Percentiles rank a stretch among this genome's conserved stretches.
Evolutionary conservation across 2,888 invertebrate species (phyloP).

Genomic region (Agelastica alni): DNA sequence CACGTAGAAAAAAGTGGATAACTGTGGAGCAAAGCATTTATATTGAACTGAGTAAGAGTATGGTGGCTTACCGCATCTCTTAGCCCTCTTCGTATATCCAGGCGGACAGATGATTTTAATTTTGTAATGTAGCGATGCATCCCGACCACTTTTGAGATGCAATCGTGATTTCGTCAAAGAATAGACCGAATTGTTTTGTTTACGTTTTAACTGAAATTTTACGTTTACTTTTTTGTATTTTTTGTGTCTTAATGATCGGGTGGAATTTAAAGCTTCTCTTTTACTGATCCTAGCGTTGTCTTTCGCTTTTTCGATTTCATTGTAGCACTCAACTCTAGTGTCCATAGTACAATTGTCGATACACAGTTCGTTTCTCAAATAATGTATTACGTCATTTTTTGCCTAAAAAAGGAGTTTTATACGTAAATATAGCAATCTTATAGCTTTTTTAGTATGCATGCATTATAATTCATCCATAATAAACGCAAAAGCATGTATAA

Average conservation of each 20-base stretch:
- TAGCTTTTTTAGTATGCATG: no score
- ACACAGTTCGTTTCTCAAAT: conserved; percentile 36
- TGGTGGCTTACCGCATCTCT: conserved; percentile 64
- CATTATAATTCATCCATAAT: no score
- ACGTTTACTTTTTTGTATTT: conserved; percentile 42
- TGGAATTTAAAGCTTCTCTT: conserved; percentile 33
- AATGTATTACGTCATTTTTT: conserved; percentile 39
- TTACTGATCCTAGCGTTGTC: conserved; percentile 45
- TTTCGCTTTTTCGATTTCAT: conserved; percentile 32
- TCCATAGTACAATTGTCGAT: conserved; percentile 34
- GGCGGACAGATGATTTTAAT: conserved; percentile 55
- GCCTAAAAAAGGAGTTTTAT: conserved; percentile 36
- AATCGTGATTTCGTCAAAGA: conserved; percentile 19
- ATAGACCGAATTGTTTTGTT: conserved; percentile 35
- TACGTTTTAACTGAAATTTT: conserved; percentile 47
- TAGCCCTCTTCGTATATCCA: conserved; percentile 61
- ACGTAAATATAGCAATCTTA: not conserved
- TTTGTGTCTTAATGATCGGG: conserved; percentile 34
- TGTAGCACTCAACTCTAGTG: conserved; percentile 35
- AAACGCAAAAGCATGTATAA: no score
- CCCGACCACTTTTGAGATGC: conserved; percentile 23
- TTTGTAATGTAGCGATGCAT: conserved; percentile 31
- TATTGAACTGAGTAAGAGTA: no score
- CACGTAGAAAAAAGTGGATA: no score
- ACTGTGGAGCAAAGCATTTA: no score